Percentiles rank a stretch among this genome's conserved stretches.
Conservation (phyloP, 2,797 vertebrate species). For the Carcharodon carcharias region DNA sequence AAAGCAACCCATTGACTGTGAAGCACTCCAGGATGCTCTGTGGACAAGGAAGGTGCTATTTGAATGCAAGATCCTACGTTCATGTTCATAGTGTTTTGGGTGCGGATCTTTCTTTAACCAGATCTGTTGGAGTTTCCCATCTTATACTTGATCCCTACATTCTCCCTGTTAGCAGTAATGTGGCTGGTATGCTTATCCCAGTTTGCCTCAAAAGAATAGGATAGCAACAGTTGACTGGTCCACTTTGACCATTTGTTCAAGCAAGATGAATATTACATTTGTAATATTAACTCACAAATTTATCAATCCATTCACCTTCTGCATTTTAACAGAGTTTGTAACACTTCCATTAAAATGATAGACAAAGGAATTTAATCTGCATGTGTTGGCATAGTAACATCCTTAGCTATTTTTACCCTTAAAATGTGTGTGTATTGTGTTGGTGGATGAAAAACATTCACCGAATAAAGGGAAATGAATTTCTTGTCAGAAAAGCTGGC, state of each 20-base stretch:
- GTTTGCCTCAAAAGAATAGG: neutral
- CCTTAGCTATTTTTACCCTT: neutral
- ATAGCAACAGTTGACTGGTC: neutral
- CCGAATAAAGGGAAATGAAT: neutral
- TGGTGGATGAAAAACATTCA: neutral
- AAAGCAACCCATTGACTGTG: neutral
- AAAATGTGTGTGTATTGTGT: neutral
- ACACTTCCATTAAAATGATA: neutral
- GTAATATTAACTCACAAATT: neutral
- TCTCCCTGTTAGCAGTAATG: neutral
- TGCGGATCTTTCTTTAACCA: neutral
- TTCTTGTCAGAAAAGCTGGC: neutral
- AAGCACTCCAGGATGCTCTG: neutral
- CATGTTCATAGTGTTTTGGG: neutral
- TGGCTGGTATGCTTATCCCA: neutral
- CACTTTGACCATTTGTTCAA: neutral
- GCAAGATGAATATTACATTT: neutral
- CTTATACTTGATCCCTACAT: neutral
- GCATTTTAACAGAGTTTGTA: neutral
- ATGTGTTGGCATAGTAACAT: neutral
- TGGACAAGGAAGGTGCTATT: neutral
- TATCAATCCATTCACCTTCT: neutral
- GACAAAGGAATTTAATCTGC: neutral
- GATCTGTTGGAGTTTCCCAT: neutral
- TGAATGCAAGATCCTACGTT: neutral